Percentiles rank a stretch among this genome's conserved stretches.
phyloP scores from a whole-genome alignment of 1,140 invertebrate species.

The Sycophila sp. region DNA sequence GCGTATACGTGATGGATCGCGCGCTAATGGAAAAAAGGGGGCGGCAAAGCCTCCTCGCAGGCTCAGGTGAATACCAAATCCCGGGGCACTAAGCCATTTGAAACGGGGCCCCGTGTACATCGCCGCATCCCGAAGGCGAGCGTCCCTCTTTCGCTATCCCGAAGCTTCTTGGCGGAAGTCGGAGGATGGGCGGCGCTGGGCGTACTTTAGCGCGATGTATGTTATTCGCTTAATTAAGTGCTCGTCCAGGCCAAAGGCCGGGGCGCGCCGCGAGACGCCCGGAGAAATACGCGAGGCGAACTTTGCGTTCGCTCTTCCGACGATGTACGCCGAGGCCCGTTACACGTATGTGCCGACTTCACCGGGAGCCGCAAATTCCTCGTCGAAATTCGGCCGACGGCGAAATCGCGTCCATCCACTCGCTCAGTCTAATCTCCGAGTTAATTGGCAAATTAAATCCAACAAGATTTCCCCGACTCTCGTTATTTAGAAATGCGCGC shows the following conservation, averaged over 20 bases:
- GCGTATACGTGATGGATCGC: constrained; percentile 15
- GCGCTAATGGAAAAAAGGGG: constrained; percentile 12
- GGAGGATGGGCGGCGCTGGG: not conserved
- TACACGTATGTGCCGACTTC: not conserved
- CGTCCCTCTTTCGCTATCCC: not conserved
- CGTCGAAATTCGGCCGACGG: constrained; percentile 13
- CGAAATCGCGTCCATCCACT: not conserved
- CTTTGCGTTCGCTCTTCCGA: too few relatives aligned
- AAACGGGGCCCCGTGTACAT: not conserved
- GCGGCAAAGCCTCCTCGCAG: not conserved
- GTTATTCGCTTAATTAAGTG: constrained; percentile 37
- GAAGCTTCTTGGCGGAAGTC: not conserved
- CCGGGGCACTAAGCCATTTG: constrained; percentile 30
- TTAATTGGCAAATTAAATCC: constrained; percentile 38
- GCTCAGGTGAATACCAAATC: constrained; percentile 26
- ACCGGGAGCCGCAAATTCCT: constrained; percentile 7
- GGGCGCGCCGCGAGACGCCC: not conserved
- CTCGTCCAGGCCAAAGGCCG: not conserved
- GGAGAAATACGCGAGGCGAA: not conserved
- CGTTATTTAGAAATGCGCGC: constrained; percentile 31
- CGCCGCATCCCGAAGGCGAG: too few relatives aligned
- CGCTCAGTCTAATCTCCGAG: constrained; percentile 29
- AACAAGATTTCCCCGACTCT: constrained; percentile 11
- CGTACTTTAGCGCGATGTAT: not conserved
- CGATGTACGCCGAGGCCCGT: not conserved